Evolutionary conservation across 2,797 vertebrate species (phyloP).

Genomic region (Poecilia picta): DNA sequence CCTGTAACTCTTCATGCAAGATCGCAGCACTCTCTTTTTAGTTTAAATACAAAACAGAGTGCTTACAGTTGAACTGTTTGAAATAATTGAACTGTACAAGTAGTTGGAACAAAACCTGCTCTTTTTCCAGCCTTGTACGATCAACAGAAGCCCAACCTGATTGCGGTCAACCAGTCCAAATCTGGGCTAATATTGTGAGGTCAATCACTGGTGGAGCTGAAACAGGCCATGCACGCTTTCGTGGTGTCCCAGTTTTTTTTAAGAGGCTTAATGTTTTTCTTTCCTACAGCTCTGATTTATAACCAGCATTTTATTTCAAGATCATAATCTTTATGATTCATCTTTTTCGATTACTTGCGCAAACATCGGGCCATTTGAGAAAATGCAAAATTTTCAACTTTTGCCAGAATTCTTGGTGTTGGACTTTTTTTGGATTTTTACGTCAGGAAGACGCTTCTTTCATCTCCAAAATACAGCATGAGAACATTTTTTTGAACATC

Average conservation of each 20-base stretch:
- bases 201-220: constrained; percentile 45
- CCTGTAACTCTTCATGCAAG: constrained; percentile 6
- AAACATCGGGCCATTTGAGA: not conserved
- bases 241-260: constrained; percentile 50
- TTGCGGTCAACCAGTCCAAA: constrained; percentile 25
- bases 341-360: not conserved
- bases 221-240: constrained; percentile 42
- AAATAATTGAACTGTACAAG: constrained; percentile 29
- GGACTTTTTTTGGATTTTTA: not conserved
- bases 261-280: constrained; percentile 58
- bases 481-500: constrained; percentile 2
- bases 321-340: not conserved
- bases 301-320: not conserved
- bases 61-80: constrained; percentile 11
- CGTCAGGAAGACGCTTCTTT: not conserved
- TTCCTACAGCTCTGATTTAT: not conserved
- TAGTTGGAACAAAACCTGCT: constrained; percentile 20
- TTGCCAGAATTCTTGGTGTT: not conserved
- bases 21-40: not conserved
- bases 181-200: constrained; percentile 36
- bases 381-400: not conserved
- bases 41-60: not conserved
- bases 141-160: constrained; percentile 14
- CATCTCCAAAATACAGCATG: not conserved
- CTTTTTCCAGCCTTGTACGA: constrained; percentile 4